Evolutionary conservation across 2,113 vertebrate species (phyloP), one percentile per base, ranked within the genome.

Genomic region (Butastur rufipennis): DNA sequence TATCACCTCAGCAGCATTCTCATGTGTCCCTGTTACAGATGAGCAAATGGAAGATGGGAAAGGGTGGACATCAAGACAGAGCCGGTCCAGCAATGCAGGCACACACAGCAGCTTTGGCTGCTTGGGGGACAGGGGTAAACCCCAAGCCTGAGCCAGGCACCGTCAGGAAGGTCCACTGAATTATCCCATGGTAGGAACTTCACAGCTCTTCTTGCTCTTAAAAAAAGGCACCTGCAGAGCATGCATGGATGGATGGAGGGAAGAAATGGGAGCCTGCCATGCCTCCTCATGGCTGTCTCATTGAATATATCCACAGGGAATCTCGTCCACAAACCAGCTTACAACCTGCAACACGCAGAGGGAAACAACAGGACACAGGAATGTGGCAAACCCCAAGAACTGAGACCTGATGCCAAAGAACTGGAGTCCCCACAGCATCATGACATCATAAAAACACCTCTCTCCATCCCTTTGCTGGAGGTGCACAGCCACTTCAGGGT

Each of bases 111-210:
- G 27, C 36, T 58, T 81, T 62, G 29, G 36, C 34, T 78, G 25
- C 29, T 48, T 0, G 3, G 8, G 11, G 4, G 19, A 31, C 23
- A 7, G 0, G 1, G 22, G n/a, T 40, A 77, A 86, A 66, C 3
- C 15, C 34, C 55, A 86, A 20, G 42, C 12, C 20, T 42, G 15
- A 66, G 34, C 34, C 11, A 42, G 45, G 8, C 38, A 55, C 17
- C 16, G 27, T 42, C 26, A 23, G 16, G 18, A 67, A 59, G 38
- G 70, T 45, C 22, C 7, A 15, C 25, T 21, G 16, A 66, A 62
- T n/a, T 50, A 81, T 23, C 17, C 45, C 45, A 10, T 13, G 8
- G 27, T 34, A 58, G 26, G 27, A 88, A 59, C 36, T 65, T 82
- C 1, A 1, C 26, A 61, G 29, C 5, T 75, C 4, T 61, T 78